Evolutionary conservation across 2,113 vertebrate genomes (phyloP).

Genomic region (Porphyrio hochstetteri): DNA sequence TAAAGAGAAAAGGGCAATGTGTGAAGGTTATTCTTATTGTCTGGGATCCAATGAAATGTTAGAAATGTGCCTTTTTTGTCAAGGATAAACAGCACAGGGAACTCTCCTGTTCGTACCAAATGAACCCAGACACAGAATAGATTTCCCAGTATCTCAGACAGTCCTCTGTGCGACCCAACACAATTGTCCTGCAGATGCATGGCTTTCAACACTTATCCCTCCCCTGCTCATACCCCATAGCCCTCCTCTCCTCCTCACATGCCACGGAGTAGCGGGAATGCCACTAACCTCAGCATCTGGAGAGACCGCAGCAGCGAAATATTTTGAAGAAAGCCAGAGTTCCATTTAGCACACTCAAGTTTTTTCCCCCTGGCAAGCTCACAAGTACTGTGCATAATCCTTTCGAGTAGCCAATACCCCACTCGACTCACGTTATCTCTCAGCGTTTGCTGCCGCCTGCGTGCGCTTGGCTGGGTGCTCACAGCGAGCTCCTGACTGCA

Average conservation of each 20-base stretch:
- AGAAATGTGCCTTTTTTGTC: conserved; percentile 34
- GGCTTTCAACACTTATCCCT: background rate
- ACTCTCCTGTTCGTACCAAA: conserved; percentile 15
- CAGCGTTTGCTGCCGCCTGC: fast-evolving
- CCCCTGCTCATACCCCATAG: background rate
- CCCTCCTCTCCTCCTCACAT: background rate
- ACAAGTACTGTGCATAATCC: background rate
- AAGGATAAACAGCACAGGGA: conserved; percentile 29
- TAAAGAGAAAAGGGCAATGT: conserved; percentile 45
- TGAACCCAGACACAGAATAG: background rate
- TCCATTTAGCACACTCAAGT: background rate
- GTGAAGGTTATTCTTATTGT: conserved; percentile 46
- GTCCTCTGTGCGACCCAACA: fast-evolving
- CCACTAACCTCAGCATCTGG: background rate
- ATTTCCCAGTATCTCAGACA: background rate
- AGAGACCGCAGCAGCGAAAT: background rate
- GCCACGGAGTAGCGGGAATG: background rate
- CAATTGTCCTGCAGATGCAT: background rate
- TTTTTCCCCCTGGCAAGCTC: background rate
- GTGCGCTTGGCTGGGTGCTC: background rate
- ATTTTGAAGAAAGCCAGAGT: conserved; percentile 17
- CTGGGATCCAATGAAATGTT: conserved; percentile 14
- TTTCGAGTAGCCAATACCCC: background rate
- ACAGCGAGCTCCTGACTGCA: background rate
- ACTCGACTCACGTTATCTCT: background rate